Evolutionary conservation across 2,888 invertebrate genomes (phyloP).

Genomic region (Machimus atricapillus): DNA sequence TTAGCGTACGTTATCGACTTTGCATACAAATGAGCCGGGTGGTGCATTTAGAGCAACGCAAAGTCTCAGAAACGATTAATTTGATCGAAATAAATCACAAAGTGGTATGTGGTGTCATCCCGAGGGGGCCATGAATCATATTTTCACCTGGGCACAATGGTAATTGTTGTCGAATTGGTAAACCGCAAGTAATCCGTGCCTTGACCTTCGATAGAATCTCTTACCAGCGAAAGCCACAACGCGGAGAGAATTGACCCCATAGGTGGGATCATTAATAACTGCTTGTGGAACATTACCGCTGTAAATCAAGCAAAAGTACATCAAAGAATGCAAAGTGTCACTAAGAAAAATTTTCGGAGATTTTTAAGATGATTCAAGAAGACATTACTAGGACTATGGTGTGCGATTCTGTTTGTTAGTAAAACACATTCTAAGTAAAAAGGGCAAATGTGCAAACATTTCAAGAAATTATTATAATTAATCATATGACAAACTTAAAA

Average conservation of each 20-base stretch:
- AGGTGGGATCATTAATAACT: background rate
- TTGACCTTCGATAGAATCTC: background rate
- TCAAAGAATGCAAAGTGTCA: background rate
- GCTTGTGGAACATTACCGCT: background rate
- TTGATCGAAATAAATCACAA: slow-evolving; percentile 9
- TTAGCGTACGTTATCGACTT: background rate
- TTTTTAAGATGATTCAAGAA: background rate
- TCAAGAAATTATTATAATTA: background rate
- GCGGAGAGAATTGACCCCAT: background rate
- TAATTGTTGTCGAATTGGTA: slow-evolving; percentile 4
- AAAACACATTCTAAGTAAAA: background rate
- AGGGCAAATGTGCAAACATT: background rate
- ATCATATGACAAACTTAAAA: background rate
- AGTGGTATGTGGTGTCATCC: background rate
- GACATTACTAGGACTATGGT: background rate
- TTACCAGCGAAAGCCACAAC: background rate
- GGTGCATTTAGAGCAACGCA: background rate
- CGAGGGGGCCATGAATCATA: background rate
- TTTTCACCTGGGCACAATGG: background rate
- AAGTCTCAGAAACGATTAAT: background rate
- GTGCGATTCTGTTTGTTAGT: background rate
- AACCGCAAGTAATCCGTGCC: slow-evolving; percentile 7
- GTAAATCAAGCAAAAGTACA: background rate
- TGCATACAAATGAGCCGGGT: background rate
- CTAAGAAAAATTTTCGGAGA: background rate